Evolutionary conservation across 35 echinoderm and acorn worm genomes (phyloP).

Genomic region (Ptychodera flava): DNA sequence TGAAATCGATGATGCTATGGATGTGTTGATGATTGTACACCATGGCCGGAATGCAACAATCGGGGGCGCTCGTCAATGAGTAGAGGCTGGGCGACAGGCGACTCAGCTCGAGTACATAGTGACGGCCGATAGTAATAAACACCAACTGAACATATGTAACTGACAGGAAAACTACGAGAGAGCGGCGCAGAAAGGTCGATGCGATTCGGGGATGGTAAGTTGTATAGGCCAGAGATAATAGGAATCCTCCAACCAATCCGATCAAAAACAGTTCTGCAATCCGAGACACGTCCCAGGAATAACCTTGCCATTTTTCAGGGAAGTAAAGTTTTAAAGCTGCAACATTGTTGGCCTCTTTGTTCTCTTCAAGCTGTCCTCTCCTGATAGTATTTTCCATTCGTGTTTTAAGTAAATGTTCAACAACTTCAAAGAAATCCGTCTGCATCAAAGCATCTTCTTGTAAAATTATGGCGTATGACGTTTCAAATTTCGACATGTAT

Average conservation of each 20-base stretch:
- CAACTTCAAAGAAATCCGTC: neutral
- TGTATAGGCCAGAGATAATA: conserved; percentile 9
- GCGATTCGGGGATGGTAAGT: neutral
- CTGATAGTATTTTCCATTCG: conserved; percentile 21
- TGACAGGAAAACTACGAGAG: neutral
- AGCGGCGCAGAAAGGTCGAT: neutral
- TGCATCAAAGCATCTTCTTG: conserved; percentile 3
- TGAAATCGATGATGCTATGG: neutral
- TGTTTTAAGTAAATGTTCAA: conserved; percentile 27
- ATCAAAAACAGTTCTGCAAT: conserved; percentile 12
- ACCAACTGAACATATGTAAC: conserved; percentile 1
- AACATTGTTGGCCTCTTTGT: neutral
- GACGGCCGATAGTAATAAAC: conserved; percentile 23
- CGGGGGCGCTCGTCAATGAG: neutral
- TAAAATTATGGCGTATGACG: neutral
- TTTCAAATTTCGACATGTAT: neutral
- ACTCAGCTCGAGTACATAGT: conserved; percentile 8
- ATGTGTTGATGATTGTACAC: conserved; percentile 15
- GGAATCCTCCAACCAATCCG: conserved; percentile 4
- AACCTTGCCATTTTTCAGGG: conserved; percentile 46
- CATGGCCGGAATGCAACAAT: conserved; percentile 37
- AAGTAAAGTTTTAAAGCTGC: conserved; percentile 34
- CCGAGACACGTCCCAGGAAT: neutral
- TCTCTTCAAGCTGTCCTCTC: neutral
- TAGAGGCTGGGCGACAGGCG: neutral